A percentile compares a stretch with the other conserved stretches of the same genome.
phyloP scores from a whole-genome alignment of 2,888 invertebrate species.

The Lathronympha strigana region DNA sequence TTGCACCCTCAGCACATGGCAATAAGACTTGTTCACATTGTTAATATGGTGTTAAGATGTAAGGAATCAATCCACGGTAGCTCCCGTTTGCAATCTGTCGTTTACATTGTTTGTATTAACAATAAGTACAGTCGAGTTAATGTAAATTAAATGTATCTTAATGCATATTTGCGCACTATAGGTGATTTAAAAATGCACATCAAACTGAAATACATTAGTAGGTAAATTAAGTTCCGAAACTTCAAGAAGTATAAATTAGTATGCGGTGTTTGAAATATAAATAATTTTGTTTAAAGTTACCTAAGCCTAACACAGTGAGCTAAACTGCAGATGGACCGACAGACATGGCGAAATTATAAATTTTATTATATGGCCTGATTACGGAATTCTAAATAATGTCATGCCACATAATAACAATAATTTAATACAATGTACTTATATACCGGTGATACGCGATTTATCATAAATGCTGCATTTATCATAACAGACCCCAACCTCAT shows the following conservation, averaged over 20 bases:
- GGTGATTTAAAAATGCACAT: background rate
- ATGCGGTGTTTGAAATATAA: too few species aligned
- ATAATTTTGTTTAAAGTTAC: too few species aligned
- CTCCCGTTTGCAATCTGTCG: constrained; percentile 62
- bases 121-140: constrained; percentile 45
- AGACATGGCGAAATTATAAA: too few species aligned
- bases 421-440: constrained; percentile 21
- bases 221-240: too few species aligned
- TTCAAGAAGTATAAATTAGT: too few species aligned
- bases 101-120: constrained; percentile 45
- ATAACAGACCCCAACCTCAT: constrained; percentile 1
- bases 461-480: constrained; percentile 10
- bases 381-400: too few species aligned
- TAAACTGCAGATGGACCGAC: too few species aligned
- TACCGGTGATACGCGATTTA: constrained; percentile 18
- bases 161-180: background rate
- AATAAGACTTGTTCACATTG: constrained; percentile 22
- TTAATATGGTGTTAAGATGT: constrained; percentile 42
- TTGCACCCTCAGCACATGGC: background rate
- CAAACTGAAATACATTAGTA: too few species aligned
- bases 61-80: constrained; percentile 51
- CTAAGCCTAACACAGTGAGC: too few species aligned
- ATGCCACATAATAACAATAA: too few species aligned
- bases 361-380: too few species aligned
- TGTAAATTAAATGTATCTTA: background rate